Conservation (phyloP, 2,797 vertebrate species). For the Parauchenoglanis punctatus region DNA sequence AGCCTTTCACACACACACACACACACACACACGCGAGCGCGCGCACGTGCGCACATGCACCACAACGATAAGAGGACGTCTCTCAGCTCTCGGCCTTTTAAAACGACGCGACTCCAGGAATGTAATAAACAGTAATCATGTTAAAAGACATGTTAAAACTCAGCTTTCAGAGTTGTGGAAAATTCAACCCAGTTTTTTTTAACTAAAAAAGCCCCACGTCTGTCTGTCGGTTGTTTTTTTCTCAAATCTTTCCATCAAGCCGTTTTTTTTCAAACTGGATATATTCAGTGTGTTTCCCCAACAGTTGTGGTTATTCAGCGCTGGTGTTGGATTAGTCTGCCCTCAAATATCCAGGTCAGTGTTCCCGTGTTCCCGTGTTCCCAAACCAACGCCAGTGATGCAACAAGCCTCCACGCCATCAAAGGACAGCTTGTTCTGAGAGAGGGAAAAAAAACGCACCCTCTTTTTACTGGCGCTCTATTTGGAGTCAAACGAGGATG, state of each 20-base stretch:
- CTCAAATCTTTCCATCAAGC: not conserved
- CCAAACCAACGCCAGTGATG: conserved; percentile 61
- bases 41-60: too few species aligned
- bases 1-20: too few species aligned
- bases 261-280: not conserved
- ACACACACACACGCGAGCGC: too few species aligned
- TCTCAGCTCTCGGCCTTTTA: not conserved
- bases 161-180: not conserved
- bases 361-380: conserved; percentile 55
- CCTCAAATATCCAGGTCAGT: conserved; percentile 68
- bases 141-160: not conserved
- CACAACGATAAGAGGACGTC: not conserved
- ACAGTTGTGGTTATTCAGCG: conserved; percentile 37
- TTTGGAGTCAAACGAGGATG: conserved; percentile 51
- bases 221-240: not conserved
- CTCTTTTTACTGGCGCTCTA: conserved; percentile 47
- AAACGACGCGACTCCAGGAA: not conserved
- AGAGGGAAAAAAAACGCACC: conserved; percentile 27
- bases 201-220: not conserved
- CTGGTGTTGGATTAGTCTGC: conserved; percentile 40
- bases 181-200: too few species aligned
- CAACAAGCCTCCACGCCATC: conserved; percentile 66
- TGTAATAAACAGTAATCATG: not conserved
- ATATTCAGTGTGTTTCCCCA: conserved; percentile 14
- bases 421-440: conserved; percentile 69